phyloP scores from a whole-genome alignment of 2,888 invertebrate genomes.

The Polietes domitor region DNA sequence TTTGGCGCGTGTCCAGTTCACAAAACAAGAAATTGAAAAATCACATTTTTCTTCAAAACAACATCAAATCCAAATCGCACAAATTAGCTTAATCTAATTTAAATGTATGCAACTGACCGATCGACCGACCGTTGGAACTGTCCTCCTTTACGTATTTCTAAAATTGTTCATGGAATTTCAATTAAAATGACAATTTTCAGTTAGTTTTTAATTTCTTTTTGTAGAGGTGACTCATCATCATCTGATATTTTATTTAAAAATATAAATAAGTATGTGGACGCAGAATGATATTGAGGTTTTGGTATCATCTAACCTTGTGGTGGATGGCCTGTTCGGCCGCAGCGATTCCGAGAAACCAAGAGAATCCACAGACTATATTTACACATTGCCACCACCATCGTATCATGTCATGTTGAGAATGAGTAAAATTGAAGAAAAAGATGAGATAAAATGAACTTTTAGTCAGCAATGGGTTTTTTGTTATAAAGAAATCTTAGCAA shows the following conservation, averaged over 20 bases:
- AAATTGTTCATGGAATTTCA: conserved; percentile 10
- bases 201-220: background rate
- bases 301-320: background rate
- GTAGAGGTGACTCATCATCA: background rate
- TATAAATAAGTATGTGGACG: background rate
- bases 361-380: background rate
- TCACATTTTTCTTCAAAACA: too few relatives aligned
- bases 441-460: too few relatives aligned
- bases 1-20: background rate
- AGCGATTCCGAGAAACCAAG: background rate
- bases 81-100: too few relatives aligned
- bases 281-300: background rate
- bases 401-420: too few relatives aligned
- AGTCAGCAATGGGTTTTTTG: too few relatives aligned
- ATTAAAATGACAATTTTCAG: conserved; percentile 1
- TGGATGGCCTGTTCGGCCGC: background rate
- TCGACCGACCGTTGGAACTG: too few relatives aligned
- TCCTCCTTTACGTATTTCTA: background rate
- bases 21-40: conserved; percentile 11
- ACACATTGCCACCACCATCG: too few relatives aligned
- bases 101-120: too few relatives aligned
- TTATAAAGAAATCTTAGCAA: too few relatives aligned
- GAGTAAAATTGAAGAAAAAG: too few relatives aligned
- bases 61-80: too few relatives aligned
- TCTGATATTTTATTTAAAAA: background rate